Conservation (phyloP, 2,113 vertebrate genomes). For the Nyctereutes procyonoides region DNA sequence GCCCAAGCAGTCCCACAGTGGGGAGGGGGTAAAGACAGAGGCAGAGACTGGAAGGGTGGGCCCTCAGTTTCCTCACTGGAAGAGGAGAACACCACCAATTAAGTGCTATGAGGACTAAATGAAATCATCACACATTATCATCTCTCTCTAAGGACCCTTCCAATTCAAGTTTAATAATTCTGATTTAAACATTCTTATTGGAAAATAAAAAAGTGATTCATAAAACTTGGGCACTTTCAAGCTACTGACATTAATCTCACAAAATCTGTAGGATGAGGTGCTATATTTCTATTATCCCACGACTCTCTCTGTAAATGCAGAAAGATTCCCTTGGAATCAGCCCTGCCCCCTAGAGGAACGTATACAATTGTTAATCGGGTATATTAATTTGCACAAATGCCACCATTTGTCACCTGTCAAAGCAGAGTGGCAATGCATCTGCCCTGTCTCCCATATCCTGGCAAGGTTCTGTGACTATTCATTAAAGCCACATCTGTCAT, state of each 20-base stretch:
- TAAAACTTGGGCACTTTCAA: neutral
- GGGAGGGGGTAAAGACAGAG: neutral
- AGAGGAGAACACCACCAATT: neutral
- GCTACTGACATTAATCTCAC: neutral
- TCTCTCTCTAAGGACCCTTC: neutral
- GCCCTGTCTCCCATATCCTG: neutral
- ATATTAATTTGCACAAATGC: slow-evolving; percentile 54
- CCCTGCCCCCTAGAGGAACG: neutral
- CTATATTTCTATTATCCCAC: neutral
- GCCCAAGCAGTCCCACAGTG: neutral
- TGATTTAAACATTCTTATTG: neutral
- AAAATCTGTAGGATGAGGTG: neutral
- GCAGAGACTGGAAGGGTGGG: neutral
- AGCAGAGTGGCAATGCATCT: neutral
- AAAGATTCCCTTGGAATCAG: neutral
- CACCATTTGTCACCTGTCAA: slow-evolving; percentile 33
- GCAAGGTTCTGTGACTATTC: neutral
- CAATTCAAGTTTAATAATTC: neutral
- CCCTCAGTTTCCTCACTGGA: neutral
- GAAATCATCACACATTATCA: neutral
- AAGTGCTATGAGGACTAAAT: neutral
- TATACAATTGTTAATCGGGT: neutral
- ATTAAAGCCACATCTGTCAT: slow-evolving; percentile 11
- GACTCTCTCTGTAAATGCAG: neutral
- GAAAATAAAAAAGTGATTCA: neutral